Base-by-base conservation (phyloP, 92 coral and sea anemone species). In the Phenganax marumi region DNA sequence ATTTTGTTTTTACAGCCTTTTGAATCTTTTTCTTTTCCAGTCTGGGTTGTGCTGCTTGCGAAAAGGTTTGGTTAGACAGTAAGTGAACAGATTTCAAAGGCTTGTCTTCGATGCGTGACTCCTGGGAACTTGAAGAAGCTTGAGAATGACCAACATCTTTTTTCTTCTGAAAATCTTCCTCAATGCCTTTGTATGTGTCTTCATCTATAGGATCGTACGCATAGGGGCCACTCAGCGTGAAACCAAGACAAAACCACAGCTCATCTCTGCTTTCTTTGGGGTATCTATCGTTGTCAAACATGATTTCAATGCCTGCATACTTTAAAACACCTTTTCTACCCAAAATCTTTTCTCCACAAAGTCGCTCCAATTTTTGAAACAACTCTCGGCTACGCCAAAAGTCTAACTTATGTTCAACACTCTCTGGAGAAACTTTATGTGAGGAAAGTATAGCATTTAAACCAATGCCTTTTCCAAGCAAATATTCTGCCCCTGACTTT, bases 221-320 rank as follows among this genome's bases (percentile, higher is more conserved):
- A 22, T 86, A 89, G 8, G 92, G 92, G 3, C 92, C 92, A 18
- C 84, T 80, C 6, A 89, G 75, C 9, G 92, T 64, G 56, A 89
- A 89, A 18, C 92, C 92, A 24, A 89, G 77, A 48, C 87, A 89
- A 64, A 86, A 89, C 92, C 90, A 89, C 77, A 89, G 77, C 56
- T 89, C 90, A 21, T 89, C 92, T 54, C 87, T 86, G 52, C 92
- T 89, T 52, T 89, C 86, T 0, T 89, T 60, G 12, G 92, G 92
- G 56, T 89, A 89, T 8, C 86, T 77, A 12, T 53, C 76, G 52
- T 89, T 77, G 57, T 89, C 92, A 24, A 89, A 89, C 11, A 70
- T 85, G 12, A 89, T 69, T 12, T 86, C 90, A 39, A 89, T 89
- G 7, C 92, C 90, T 86, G 86, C 49, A 53, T 89, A 89, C 2